Evolutionary conservation across 1,140 invertebrate genomes (phyloP), one percentile per base, ranked within the genome.

Genomic region (Eurosta solidaginis): DNA sequence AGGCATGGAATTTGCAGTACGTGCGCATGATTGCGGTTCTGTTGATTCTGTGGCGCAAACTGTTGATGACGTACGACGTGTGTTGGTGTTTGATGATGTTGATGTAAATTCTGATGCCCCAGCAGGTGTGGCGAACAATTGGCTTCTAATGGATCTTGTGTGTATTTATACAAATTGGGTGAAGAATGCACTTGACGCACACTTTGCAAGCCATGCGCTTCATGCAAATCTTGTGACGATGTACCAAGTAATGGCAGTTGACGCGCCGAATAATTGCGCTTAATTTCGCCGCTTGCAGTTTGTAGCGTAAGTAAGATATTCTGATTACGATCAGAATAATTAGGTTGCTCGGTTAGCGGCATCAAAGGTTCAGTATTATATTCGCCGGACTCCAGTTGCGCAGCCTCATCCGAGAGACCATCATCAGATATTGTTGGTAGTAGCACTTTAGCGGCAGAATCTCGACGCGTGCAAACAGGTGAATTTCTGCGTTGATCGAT

Each of bases 141-240:
- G 7, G 83, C 79, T 4, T 54, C 54, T 3, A 63, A 7, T 17
- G 59, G 1, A 27, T 63, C 59, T 63, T 63, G 59, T 6, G 78
- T 52, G 29, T 83, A 45, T 47, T 80, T 80, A 76, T 83, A 82
- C 17, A 88, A 81, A 80, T 88, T 87, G 0, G 86, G 86, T 0
- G 86, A 86, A 5, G 86, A 87, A 74, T 87, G 86, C 78, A 88
- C 86, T 74, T 88, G 86, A 0, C 86, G 80, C 40, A 88, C 85
- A 44, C 85, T 84, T 44, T 83, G 81, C 54, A 84, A 54, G 0
- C 85, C 79, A 59, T 83, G 40, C 7, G 82, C 12, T 27, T 85
- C 82, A 5, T 80, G 68, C 25, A 87, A 68, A 75, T 84, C 84
- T 79, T 87, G 84, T 44, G 85, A 84, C 0, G 85, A 87, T 17